These are phyloP conservation scores for Dinothrombium tinctorium DNA, from an alignment of 1,140 invertebrate species.

Conservation along the genomic window DNA sequence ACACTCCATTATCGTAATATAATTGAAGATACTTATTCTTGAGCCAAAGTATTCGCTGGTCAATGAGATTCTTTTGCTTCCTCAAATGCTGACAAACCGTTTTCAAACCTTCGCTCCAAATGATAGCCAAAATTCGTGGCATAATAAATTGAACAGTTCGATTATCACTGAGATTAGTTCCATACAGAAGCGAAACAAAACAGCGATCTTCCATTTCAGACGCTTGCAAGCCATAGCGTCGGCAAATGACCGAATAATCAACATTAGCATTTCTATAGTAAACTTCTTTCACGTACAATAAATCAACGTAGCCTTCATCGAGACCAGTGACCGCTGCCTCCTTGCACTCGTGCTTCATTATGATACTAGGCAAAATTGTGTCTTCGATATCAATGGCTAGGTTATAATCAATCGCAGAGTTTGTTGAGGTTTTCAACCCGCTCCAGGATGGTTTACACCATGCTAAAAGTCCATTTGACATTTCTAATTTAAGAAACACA, in stretches of 20 bases:
- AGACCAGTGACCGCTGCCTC: conserved; percentile 32
- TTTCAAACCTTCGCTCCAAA: conserved; percentile 38
- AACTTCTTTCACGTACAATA: conserved; percentile 47
- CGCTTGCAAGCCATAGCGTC: conserved; percentile 28
- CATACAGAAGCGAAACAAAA: conserved; percentile 43
- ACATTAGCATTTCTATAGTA: conserved; percentile 24
- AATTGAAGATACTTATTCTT: conserved; percentile 74
- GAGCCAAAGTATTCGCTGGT: conserved; percentile 63
- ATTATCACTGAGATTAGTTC: conserved; percentile 61
- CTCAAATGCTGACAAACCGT: conserved; percentile 46
- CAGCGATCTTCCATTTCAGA: conserved; percentile 23
- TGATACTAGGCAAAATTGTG: conserved; percentile 28
- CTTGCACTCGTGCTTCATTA: conserved; percentile 26
- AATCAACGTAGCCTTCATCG: conserved; percentile 38
- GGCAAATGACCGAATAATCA: conserved; percentile 7
- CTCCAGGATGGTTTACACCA: conserved; percentile 70
- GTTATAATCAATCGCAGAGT: conserved; percentile 30
- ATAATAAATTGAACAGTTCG: conserved; percentile 57
- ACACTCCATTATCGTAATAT: conserved; percentile 53
- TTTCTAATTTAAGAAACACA: conserved; percentile 54
- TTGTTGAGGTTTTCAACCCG: conserved; percentile 28
- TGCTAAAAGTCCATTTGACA: conserved; percentile 53
- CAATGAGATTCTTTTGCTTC: conserved; percentile 47
- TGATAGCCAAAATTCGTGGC: conserved; percentile 36
- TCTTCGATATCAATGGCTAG: conserved; percentile 36